Base-by-base conservation (phyloP, 2,888 invertebrate species). In the Agriopis aurantiaria region DNA sequence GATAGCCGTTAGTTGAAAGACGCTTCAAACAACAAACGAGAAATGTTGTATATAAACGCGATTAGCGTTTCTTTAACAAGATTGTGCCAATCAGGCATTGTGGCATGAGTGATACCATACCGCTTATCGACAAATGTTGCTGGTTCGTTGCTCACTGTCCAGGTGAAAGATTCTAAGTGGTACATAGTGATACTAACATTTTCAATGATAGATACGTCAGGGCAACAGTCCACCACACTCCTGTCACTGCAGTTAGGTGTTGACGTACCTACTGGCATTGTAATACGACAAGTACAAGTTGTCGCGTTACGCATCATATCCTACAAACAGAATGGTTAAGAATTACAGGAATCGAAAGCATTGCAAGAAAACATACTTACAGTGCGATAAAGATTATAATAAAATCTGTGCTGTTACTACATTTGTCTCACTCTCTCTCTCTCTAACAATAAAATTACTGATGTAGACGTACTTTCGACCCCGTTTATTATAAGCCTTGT, bases 201-300 rank as follows among this genome's bases (percentile, higher is more conserved):
- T 68, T 85, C 88, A 66, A 87, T 83, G 17, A 82, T 68, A 3
- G 84, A 83, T 17, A 86, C 68, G 43, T 85, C 86, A 1, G 77
- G 76, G 65, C 78, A 65, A 53, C 65, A 58, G 3, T 59, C 60
- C 0, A 57, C 53, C 5, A 52, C 33, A 9, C 17, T 55, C 33
- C 56, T 62, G 14, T 69, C 7, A 57, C 75, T 82, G 12, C 63
- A 55, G 71, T 82, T 81, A 3, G 85, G 84, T 1, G 85, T 83
- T 9, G 86, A 88, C 0, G 83, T 83, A 43, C 46, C 49, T 49
- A 48, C 48, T 9, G 45, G 56, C 41, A n/a, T 14, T 7, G 7
- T 45, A 45, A 62, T 62, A 7, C 57, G 8, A 65, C 65, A 65
- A 1, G 65, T 49, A 51, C 57, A 65, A 12, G 62, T 62, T 23